These are phyloP conservation scores for Andrena fulva DNA, from an alignment of 2,888 invertebrate species.

Conservation along the genomic window DNA sequence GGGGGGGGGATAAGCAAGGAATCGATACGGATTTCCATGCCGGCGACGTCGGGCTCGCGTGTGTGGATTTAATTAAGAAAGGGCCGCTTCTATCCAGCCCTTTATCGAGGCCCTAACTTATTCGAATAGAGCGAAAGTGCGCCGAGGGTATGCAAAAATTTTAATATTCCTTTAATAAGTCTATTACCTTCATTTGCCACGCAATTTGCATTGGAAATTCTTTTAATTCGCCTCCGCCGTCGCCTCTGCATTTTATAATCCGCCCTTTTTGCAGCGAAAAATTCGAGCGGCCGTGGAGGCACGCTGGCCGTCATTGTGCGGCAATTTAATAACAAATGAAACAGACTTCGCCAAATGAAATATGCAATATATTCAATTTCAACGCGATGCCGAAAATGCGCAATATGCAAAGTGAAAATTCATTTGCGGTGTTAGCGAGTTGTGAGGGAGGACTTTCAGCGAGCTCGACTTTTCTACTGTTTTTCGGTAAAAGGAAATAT, in stretches of 20 bases:
- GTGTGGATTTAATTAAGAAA: constrained; percentile 4
- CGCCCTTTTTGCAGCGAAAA: too few relatives aligned
- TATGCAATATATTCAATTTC: neutral
- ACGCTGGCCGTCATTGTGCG: constrained; percentile 7
- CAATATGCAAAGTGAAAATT: constrained; percentile 12
- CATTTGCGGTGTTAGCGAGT: constrained; percentile 1
- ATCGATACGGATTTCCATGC: constrained; percentile 7
- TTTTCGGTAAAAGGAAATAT: too few relatives aligned
- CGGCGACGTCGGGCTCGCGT: neutral
- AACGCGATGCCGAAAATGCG: neutral
- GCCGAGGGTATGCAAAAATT: constrained; percentile 4
- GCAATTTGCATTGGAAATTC: constrained; percentile 29
- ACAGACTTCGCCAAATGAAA: constrained; percentile 24
- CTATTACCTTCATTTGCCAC: neutral
- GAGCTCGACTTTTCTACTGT: neutral
- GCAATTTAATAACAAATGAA: constrained; percentile 14
- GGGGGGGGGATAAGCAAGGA: neutral
- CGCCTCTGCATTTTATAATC: neutral
- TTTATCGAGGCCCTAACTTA: neutral
- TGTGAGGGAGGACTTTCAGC: neutral
- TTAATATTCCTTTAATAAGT: constrained; percentile 10
- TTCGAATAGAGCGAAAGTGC: neutral
- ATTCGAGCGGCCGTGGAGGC: too few relatives aligned
- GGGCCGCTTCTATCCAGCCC: neutral
- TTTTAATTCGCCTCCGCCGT: constrained; percentile 12